Conservation (phyloP, 2,797 vertebrate genomes). For the Galagoides demidoff region DNA sequence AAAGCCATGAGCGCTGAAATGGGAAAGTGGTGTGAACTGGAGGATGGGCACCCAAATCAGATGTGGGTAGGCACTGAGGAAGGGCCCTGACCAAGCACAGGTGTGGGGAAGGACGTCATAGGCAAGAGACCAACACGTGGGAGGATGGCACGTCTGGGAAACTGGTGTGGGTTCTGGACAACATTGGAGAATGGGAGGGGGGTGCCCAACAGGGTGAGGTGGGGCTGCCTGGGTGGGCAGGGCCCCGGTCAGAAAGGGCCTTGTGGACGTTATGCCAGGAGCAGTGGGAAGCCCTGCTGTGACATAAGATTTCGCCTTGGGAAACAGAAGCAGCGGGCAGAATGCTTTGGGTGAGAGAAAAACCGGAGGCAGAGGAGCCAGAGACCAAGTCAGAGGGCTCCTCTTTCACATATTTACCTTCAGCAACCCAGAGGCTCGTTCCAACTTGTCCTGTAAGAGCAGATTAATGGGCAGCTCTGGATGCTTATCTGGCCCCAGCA, state of each 20-base stretch:
- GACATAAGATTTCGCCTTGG: background rate
- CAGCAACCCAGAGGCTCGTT: background rate
- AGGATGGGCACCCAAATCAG: background rate
- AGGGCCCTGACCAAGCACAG: background rate
- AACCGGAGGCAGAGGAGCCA: background rate
- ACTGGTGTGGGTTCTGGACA: no score
- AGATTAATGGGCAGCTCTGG: background rate
- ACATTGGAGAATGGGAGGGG: no score
- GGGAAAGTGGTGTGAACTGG: rapidly evolving
- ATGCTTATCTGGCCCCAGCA: background rate
- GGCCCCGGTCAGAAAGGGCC: background rate
- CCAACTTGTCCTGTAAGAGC: background rate
- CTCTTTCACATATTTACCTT: background rate
- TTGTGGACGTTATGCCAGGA: background rate
- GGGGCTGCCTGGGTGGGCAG: rapidly evolving
- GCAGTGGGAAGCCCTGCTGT: background rate
- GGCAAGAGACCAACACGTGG: no score
- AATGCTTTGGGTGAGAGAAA: background rate
- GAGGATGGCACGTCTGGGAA: background rate
- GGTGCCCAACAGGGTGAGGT: no score
- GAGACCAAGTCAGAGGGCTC: background rate
- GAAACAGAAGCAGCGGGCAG: background rate
- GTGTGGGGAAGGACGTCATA: background rate
- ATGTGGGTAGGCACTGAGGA: background rate
- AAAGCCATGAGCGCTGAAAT: rapidly evolving